Base-by-base conservation (phyloP, 1,140 invertebrate genomes). In the Agrilus planipennis region DNA sequence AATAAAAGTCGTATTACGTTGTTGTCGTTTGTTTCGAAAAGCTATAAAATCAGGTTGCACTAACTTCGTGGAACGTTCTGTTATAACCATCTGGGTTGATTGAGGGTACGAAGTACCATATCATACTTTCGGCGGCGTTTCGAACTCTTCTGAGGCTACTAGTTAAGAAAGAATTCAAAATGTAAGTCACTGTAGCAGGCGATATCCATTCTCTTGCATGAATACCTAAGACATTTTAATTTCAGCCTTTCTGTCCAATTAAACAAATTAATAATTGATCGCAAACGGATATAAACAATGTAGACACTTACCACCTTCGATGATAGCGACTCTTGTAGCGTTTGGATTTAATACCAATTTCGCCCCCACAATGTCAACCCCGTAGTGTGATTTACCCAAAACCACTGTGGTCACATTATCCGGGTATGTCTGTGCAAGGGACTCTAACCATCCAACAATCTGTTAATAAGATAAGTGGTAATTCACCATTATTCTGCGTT, bases 21-120 rank as follows among this genome's bases (percentile, higher is more conserved):
- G 0, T 65, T 68, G 47, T 80, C 75, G 1, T n/a, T n/a, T n/a
- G n/a, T n/a, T n/a, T n/a, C n/a, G n/a, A n/a, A n/a, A n/a, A n/a
- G n/a, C n/a, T n/a, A n/a, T n/a, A n/a, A n/a, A n/a, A n/a, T n/a
- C n/a, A n/a, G n/a, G n/a, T n/a, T n/a, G n/a, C n/a, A n/a, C n/a
- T n/a, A n/a, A n/a, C n/a, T n/a, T n/a, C n/a, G n/a, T n/a, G n/a
- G n/a, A n/a, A n/a, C n/a, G 79, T 75, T 51, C 76, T 86, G 25
- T 72, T 79, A 54, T 81, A 88, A 34, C 86, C 85, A 64, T 90
- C 85, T 10, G 84, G 83, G 60, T 85, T 85, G 2, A 73, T 53
- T 18, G 73, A 65, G 0, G 81, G 81, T 34, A 84, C 61, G 7
- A 85, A 62, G 45, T 81, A 78, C 80, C 80, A 84, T 21, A 80